Percentiles rank a stretch among this genome's conserved stretches.
Conservation (phyloP, 30 jellyfish, hydroid and myxozoan species). For the Hydra vulgaris region DNA sequence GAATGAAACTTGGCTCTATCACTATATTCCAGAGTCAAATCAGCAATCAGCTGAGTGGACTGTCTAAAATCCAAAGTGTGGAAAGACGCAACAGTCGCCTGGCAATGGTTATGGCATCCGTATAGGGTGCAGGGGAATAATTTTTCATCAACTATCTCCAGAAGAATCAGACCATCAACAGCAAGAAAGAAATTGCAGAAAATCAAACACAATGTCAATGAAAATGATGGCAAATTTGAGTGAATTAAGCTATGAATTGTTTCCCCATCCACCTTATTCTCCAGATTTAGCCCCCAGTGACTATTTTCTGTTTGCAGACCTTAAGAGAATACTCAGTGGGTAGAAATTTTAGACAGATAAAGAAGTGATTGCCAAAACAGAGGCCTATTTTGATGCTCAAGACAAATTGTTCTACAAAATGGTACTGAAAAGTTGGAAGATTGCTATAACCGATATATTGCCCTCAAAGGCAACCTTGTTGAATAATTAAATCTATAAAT, state of each 20-base stretch:
- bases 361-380: background rate
- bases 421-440: too few species aligned
- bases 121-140: background rate
- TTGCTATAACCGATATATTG: too few species aligned
- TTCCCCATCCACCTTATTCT: background rate
- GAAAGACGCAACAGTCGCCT: too few species aligned
- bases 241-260: background rate
- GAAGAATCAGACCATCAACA: background rate
- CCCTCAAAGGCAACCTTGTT: too few species aligned
- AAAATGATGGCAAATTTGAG: background rate
- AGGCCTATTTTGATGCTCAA: background rate
- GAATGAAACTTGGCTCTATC: too few species aligned
- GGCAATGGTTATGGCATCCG: background rate
- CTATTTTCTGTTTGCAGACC: background rate
- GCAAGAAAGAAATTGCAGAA: background rate
- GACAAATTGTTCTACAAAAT: too few species aligned
- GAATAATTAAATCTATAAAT: too few species aligned
- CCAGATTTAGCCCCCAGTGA: background rate
- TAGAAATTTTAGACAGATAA: background rate
- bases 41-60: too few species aligned
- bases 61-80: too few species aligned
- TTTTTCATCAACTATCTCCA: background rate
- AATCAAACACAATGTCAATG: background rate
- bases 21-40: too few species aligned
- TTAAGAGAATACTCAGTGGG: background rate